Base-by-base conservation (phyloP, 2,888 invertebrate species). In the Eugnorisma glareosa region DNA sequence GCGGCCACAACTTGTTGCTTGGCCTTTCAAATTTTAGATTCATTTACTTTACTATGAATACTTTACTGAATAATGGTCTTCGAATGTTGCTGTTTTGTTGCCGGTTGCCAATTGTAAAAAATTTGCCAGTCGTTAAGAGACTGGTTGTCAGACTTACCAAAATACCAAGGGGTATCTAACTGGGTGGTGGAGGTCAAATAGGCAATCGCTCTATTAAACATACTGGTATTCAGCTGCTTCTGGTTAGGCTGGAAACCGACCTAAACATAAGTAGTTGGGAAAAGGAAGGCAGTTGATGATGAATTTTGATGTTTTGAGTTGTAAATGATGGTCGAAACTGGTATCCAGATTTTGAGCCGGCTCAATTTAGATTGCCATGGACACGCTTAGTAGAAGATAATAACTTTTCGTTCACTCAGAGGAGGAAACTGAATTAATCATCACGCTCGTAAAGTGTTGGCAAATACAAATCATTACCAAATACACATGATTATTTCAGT, bases 1-100 rank as follows among this genome's bases (percentile, higher is more conserved):
- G 8, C 61, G 28, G n/a, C 74, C 63, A 45, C 73, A 66, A 84
- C 84, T 81, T 84, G 84, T 84, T 84, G 84, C 73, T 75, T 15
- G 37, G 21, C 48, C 35, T 70, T 84, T 67, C 43, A 67, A 28
- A 59, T 72, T 81, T 71, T 31, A 61, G 31, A 61, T 73, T 84
- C 59, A 84, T 84, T 77, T 75, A 73, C 67, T 75, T 63, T n/a
- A n/a, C n/a, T n/a, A n/a, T n/a, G n/a, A n/a, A n/a, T 75, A 73
- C 67, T 75, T 63, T 11, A n/a, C 57, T 57, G 48, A 64, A 72
- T 68, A 59, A 76, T 59, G 5, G 24, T 64, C 37, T 70, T 59
- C 1, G 13, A 51, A 54, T 10, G 11, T 31, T 28, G 13, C 10
- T 54, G n/a, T 28, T 77, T 77, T 51, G 45, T 18, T 45, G 18